phyloP scores from a whole-genome alignment of 2,888 invertebrate species.

The Agrotis ipsilon region DNA sequence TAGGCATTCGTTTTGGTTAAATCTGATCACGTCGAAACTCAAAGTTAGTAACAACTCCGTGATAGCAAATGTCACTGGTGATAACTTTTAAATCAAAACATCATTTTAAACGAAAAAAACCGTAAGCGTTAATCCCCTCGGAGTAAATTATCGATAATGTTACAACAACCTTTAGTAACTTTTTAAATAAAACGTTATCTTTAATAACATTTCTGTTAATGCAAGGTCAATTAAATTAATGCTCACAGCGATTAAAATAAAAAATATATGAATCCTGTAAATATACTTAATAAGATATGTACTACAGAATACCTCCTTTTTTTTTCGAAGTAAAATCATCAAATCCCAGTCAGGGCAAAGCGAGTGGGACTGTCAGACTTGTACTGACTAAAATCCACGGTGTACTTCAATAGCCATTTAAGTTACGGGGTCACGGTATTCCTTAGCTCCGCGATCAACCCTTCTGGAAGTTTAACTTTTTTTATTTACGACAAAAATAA shows the following conservation, averaged over 20 bases:
- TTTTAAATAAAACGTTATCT: background rate
- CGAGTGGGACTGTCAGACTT: too few relatives aligned
- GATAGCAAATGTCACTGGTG: constrained; percentile 24
- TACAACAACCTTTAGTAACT: background rate
- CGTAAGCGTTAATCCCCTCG: too few relatives aligned
- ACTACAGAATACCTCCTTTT: background rate
- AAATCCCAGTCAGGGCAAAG: too few relatives aligned
- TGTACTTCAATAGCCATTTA: too few relatives aligned
- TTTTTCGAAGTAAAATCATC: too few relatives aligned
- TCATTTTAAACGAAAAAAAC: background rate
- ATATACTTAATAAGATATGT: background rate
- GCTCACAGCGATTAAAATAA: background rate
- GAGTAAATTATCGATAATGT: background rate
- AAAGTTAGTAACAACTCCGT: background rate
- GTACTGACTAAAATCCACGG: too few relatives aligned
- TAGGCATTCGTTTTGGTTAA: background rate
- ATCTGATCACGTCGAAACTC: background rate
- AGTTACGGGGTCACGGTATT: too few relatives aligned
- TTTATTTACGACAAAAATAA: too few relatives aligned
- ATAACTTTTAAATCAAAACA: constrained; percentile 19
- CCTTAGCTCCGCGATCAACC: too few relatives aligned
- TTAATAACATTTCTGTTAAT: background rate
- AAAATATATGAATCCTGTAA: too few relatives aligned
- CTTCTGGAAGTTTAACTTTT: too few relatives aligned
- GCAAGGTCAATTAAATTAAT: background rate